Evolutionary conservation across 2,797 vertebrate genomes (phyloP).

Genomic region (Takifugu ocellatus): DNA sequence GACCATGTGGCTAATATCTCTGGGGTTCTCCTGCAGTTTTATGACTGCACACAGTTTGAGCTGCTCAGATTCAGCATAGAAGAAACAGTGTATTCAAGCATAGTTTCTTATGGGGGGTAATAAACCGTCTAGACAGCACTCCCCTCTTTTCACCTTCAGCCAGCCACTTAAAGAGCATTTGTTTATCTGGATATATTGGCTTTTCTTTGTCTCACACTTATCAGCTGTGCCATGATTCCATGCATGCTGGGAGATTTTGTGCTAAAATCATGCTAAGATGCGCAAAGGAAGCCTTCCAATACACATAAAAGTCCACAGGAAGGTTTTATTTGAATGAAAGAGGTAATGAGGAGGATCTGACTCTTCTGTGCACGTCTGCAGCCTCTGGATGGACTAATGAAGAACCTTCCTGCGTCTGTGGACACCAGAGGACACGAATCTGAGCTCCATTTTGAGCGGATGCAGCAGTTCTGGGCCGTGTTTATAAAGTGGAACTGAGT

Average conservation of each 20-base stretch:
- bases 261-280: not conserved
- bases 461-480: too few relatives aligned
- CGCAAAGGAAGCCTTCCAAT: not conserved
- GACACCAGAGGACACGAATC: too few relatives aligned
- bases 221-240: slow-evolving; percentile 56
- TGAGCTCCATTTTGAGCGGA: too few relatives aligned
- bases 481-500: too few relatives aligned
- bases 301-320: too few relatives aligned
- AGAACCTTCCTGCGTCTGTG: too few relatives aligned
- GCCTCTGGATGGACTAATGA: too few relatives aligned
- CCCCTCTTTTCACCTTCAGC: slow-evolving; percentile 76
- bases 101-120: slow-evolving; percentile 95
- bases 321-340: too few relatives aligned
- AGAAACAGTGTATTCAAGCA: slow-evolving; percentile 87
- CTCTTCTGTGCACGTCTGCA: too few relatives aligned
- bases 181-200: slow-evolving; percentile 75
- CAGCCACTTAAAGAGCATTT: slow-evolving; percentile 65
- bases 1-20: slow-evolving; percentile 15
- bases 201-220: slow-evolving; percentile 66
- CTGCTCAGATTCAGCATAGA: slow-evolving; percentile 89
- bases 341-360: too few relatives aligned
- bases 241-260: slow-evolving; percentile 14
- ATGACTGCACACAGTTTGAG: slow-evolving; percentile 60
- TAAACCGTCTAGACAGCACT: slow-evolving; percentile 99
- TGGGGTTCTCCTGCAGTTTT: slow-evolving; percentile 63